These are phyloP conservation scores for Ciconia maguari DNA, from an alignment of 2,113 vertebrate species.

Conservation along the genomic window DNA sequence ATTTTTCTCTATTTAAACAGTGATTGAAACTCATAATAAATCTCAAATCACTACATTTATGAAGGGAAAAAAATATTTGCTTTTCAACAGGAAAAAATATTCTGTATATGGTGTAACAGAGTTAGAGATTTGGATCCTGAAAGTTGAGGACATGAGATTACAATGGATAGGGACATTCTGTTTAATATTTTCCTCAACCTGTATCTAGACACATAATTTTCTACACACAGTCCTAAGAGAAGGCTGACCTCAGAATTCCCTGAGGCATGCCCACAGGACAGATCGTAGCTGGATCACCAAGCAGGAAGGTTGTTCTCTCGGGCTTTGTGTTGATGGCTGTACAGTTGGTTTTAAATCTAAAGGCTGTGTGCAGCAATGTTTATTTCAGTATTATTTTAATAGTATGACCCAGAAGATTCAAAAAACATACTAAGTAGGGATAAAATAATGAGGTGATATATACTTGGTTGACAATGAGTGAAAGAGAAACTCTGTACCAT, in stretches of 20 bases:
- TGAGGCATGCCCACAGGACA: conserved; percentile 13
- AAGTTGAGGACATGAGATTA: neutral
- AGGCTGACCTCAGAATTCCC: conserved; percentile 21
- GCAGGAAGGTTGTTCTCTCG: neutral
- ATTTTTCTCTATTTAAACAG: neutral
- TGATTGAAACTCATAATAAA: neutral
- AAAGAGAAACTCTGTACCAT: neutral
- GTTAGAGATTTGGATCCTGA: neutral
- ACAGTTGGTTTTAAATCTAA: neutral
- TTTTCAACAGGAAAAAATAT: neutral
- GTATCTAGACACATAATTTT: neutral
- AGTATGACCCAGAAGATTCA: neutral
- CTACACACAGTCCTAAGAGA: neutral
- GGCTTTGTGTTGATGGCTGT: neutral
- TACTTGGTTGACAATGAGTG: neutral
- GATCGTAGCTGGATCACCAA: neutral
- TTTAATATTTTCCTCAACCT: neutral
- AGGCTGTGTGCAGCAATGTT: neutral
- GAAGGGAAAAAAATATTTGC: neutral
- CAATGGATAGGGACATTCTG: neutral
- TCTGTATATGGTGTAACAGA: neutral
- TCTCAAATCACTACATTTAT: neutral
- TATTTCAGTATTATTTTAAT: conserved; percentile 6
- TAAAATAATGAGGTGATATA: neutral
- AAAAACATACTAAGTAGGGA: neutral